Evolutionary conservation across 2,888 invertebrate genomes (phyloP), one percentile per base, ranked within the genome.

Genomic region (Octodonta nipae): DNA sequence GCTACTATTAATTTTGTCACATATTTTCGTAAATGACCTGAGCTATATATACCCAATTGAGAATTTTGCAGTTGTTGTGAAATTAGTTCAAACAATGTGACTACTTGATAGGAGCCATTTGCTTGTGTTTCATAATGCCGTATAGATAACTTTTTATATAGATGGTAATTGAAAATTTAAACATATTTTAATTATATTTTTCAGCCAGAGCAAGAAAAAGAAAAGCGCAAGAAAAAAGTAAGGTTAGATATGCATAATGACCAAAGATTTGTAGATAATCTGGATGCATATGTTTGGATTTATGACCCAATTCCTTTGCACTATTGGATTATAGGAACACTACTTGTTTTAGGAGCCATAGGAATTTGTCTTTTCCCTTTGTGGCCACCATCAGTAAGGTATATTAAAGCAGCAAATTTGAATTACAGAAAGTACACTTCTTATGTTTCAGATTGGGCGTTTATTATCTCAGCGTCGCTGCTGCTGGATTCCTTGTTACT

Each of bases 341-440:
- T 86, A 3, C 68, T 86, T 41, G 88, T 99, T 15, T 66, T 95
- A 33, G 95, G 89, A 13, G 89, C 92, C 15, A 89, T 96, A 49
- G 85, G 81, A 8, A 78, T 98, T 22, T 99, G 98, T 63, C 73
- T 99, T 56, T 99, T 96, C 67, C 98, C 98, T n/a, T 66, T 99
- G 33, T 99, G 98, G 98, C 98, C 98, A 1, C 83, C 86, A 33
- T 78, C 84, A 47, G 81, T 95, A 49, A 74, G 83, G 73, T 80
- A 60, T 58, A n/a, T n/a, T n/a, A n/a, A n/a, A n/a, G n/a, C n/a
- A n/a, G n/a, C n/a, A n/a, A n/a, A n/a, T n/a, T n/a, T n/a, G n/a
- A n/a, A n/a, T n/a, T n/a, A n/a, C n/a, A n/a, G n/a, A n/a, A n/a
- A n/a, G n/a, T n/a, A n/a, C n/a, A n/a, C n/a, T n/a, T 17, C 8